A percentile compares a stretch with the other conserved stretches of the same genome.
Evolutionary conservation across 1,140 invertebrate genomes (phyloP).

Genomic region (Magallana ariakensis): DNA sequence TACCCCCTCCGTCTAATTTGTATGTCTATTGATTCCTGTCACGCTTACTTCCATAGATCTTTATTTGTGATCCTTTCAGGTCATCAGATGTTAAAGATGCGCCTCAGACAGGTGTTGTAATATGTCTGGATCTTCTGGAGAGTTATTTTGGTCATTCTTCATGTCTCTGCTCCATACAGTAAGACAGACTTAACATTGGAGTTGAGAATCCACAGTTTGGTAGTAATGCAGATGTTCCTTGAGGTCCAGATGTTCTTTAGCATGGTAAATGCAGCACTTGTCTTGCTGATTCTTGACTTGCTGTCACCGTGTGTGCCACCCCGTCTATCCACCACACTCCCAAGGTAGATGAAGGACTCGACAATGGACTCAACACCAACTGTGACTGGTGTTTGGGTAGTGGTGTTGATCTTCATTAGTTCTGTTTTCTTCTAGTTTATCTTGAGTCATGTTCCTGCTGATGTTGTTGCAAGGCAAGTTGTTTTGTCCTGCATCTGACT

Average conservation of each 20-base stretch:
- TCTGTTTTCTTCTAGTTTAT: conserved; percentile 52
- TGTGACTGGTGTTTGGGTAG: conserved; percentile 22
- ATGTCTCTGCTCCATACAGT: conserved; percentile 35
- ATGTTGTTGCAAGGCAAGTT: neutral
- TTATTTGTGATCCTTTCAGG: conserved; percentile 41
- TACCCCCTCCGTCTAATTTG: conserved; percentile 49
- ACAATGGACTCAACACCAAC: neutral
- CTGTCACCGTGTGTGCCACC: conserved; percentile 20
- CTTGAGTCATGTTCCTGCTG: conserved; percentile 46
- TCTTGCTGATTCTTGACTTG: conserved; percentile 29
- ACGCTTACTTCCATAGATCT: conserved; percentile 44
- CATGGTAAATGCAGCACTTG: neutral
- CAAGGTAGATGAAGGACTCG: conserved; percentile 41
- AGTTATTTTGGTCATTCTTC: conserved; percentile 8
- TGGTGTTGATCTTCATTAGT: conserved; percentile 47
- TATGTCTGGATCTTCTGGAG: conserved; percentile 22
- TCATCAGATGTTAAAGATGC: too few relatives aligned
- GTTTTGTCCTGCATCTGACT: conserved; percentile 40
- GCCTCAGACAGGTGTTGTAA: conserved; percentile 6
- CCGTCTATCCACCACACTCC: neutral
- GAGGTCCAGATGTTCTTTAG: neutral
- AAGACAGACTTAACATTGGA: conserved; percentile 36
- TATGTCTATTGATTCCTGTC: conserved; percentile 23
- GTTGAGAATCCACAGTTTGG: conserved; percentile 37
- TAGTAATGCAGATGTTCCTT: neutral